Conservation (phyloP, 2,797 vertebrate genomes). For the Girardinus metallicus region DNA sequence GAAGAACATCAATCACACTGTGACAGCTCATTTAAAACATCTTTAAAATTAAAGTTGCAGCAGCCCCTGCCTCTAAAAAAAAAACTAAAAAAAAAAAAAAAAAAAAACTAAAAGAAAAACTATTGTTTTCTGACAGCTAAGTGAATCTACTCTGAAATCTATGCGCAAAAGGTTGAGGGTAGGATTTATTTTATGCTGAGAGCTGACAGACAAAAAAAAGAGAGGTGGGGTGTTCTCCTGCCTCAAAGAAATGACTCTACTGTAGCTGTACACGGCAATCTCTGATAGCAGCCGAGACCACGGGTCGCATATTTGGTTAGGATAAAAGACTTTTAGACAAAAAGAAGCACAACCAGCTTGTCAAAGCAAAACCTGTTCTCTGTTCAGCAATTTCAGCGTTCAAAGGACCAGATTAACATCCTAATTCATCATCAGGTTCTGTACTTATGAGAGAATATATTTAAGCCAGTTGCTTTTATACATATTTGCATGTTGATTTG, state of each 20-base stretch:
- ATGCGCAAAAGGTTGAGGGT: constrained; percentile 56
- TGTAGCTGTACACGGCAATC: constrained; percentile 57
- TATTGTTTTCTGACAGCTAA: constrained; percentile 74
- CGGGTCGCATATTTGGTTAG: constrained; percentile 67
- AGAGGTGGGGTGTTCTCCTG: constrained; percentile 44
- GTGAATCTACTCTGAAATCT: constrained; percentile 70
- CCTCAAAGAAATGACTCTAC: constrained; percentile 66
- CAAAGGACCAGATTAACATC: constrained; percentile 56
- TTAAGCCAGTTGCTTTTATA: constrained; percentile 40
- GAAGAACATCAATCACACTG: constrained; percentile 70
- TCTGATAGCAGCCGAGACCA: constrained; percentile 51
- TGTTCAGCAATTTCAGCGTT: constrained; percentile 67
- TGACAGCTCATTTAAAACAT: constrained; percentile 78
- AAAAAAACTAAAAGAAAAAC: constrained; percentile 18
- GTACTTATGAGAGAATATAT: constrained; percentile 63
- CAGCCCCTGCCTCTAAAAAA: constrained; percentile 62
- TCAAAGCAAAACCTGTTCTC: constrained; percentile 59
- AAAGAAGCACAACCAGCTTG: constrained; percentile 48
- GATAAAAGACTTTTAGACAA: constrained; percentile 69
- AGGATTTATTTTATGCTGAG: constrained; percentile 58
- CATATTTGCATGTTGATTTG: constrained; percentile 35
- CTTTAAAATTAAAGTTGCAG: constrained; percentile 77
- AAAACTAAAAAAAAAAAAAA: background rate
- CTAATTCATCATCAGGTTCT: constrained; percentile 66
- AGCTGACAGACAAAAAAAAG: constrained; percentile 62